Base-by-base conservation (phyloP, 2,888 invertebrate species). In the Drosophila flavopinicola region DNA sequence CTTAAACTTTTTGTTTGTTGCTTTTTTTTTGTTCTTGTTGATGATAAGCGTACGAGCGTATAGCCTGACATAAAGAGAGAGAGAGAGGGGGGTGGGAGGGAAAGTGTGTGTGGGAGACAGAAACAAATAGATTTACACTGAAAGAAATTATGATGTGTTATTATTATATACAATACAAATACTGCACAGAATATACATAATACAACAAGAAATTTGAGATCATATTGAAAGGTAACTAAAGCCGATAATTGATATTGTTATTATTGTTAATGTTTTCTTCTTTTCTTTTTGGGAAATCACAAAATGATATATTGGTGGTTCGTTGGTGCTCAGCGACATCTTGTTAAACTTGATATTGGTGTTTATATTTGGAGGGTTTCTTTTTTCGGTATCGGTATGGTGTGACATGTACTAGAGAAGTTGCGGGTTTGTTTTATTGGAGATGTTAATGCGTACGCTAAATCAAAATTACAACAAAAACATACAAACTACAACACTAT, bases 101-200 rank as follows among this genome's bases (percentile, higher is more conserved):
- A 24, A 37, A 38, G 41, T 42, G 42, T 37, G 23, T 38, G 17
- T 30, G 45, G 38, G 7, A 47, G 63, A 30, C 15, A 7, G 15
- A 48, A 48, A 59, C 11, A 25, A 54, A 51, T 24, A 45, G 35
- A 42, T 11, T 44, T 52, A 68, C 73, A 72, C 68, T 59, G 48
- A 68, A 64, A 68, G 25, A 64, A 72, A 72, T 61, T 9, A 64
- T 37, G 27, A 24, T 24, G 48, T 64, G 30, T 70, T 42, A 39
- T 20, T 27, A 25, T 52, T 65, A 66, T 66, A 53, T 69, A 75
- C 60, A 73, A 69, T 60, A 60, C 44, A 52, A 41, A 51, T 35
- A 56, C 47, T 41, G 54, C 67, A 58, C 60, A 60, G 60, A 70
- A 66, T 61, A 56, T 48, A 63, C 63, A 66, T 15, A 65, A 57